A percentile compares a stretch with the other conserved stretches of the same genome.
phyloP scores from a whole-genome alignment of 1,140 invertebrate species.

The Asbolus verrucosus region DNA sequence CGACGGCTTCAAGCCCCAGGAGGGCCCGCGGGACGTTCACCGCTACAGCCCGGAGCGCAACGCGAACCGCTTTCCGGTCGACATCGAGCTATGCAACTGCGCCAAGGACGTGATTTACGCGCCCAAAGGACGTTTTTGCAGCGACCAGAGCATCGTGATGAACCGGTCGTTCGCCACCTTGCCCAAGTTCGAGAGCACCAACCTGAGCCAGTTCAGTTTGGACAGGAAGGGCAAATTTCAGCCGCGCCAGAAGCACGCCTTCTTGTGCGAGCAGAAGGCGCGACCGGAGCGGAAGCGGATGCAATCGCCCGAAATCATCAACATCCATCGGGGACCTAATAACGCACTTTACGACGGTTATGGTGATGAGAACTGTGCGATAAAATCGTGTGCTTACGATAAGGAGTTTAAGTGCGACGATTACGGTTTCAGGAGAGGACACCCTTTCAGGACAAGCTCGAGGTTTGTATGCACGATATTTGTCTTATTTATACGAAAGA shows the following conservation, averaged over 20 bases:
- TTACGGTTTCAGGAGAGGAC: constrained; percentile 59
- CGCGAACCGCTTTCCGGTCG: constrained; percentile 48
- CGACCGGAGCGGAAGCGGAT: constrained; percentile 58
- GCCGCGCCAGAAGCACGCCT: constrained; percentile 53
- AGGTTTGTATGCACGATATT: constrained; percentile 44
- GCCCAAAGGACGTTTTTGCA: no score
- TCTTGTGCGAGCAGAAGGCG: constrained; percentile 57
- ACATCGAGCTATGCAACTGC: constrained; percentile 60
- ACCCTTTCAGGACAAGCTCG: constrained; percentile 48
- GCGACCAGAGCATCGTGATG: constrained; percentile 49
- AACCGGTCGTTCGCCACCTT: constrained; percentile 58
- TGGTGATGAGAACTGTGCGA: constrained; percentile 54
- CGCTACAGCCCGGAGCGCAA: constrained; percentile 40
- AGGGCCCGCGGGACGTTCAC: constrained; percentile 44
- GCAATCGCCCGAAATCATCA: constrained; percentile 63
- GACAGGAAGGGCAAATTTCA: constrained; percentile 56
- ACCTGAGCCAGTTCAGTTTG: constrained; percentile 58
- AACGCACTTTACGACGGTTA: constrained; percentile 59
- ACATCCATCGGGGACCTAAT: constrained; percentile 60
- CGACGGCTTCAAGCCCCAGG: constrained; percentile 50
- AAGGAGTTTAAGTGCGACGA: constrained; percentile 59
- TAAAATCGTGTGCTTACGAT: constrained; percentile 56
- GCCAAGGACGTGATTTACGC: constrained; percentile 51
- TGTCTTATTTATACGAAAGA: neutral
- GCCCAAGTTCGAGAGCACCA: constrained; percentile 55